Base-by-base conservation (phyloP, 1,140 invertebrate genomes). In the Lasioglossum baleicum region DNA sequence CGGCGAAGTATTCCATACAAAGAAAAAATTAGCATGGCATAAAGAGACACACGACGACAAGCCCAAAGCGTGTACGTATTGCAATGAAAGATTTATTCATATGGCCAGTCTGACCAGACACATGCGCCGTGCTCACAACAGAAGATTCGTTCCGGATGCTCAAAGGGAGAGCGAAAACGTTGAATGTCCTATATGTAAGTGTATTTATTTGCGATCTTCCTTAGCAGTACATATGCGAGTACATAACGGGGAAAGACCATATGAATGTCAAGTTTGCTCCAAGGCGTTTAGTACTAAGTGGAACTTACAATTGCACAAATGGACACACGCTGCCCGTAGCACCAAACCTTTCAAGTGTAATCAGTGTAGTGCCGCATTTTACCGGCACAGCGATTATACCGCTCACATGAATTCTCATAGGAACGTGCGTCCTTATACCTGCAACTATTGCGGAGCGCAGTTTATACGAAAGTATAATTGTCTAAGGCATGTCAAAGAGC, bases 391-490 rank as follows among this genome's bases (percentile, higher is more conserved):
- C 63, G 97, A 97, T 87, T 96, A 96, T 88, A 95, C 96, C 7
- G 96, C 96, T 20, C 97, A 98, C 92, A 96, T 97, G 95, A 96
- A 97, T 91, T 95, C 96, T 42, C 97, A 97, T 92, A 95, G 96
- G 79, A 95, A 96, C 72, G 95, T 97, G 56, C 94, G 96, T 74
- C 96, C 96, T 2, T 98, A 97, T 91, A 97, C 97, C 2, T 98
- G 97, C 91, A 98, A 98, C 88, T 96, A 97, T 90, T 99, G 98
- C 91, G 98, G 97, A 42, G 97, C 97, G 65, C 96, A 98, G 88
- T 99, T 99, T 91, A 98, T 98, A 71, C 95, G 97, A 31, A 98
- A 98, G 89, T 98, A 97, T 90, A 98, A 98, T 90, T 97, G 98
- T 88, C 95, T 98, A 88, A 95, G 97, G 61, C 98, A 99, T 91